Conservation (phyloP, 2,797 vertebrate genomes). For the Enteromius fasciolatus region DNA sequence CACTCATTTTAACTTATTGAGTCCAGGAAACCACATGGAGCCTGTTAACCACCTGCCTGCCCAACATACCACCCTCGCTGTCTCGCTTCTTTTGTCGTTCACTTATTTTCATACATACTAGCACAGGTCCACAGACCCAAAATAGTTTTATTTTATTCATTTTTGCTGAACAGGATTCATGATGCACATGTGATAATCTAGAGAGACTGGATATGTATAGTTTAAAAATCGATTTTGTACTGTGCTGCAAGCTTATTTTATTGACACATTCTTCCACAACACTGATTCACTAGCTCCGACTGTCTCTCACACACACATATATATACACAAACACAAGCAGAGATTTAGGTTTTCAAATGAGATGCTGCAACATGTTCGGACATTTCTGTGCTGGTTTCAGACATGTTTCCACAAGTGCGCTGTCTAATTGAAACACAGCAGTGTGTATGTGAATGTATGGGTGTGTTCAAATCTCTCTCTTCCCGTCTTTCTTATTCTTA, state of each 20-base stretch:
- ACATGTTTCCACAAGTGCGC: constrained; percentile 29
- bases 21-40: constrained; percentile 15
- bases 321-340: neutral
- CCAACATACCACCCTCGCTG: neutral
- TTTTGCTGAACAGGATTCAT: neutral
- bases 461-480: constrained; percentile 8
- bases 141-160: neutral
- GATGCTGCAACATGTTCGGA: constrained; percentile 14
- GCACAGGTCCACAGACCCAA: neutral
- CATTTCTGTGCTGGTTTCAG: constrained; percentile 9
- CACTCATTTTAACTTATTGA: neutral
- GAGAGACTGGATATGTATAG: constrained; percentile 18
- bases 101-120: neutral
- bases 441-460: neutral
- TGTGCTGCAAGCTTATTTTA: constrained; percentile 39
- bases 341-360: constrained; percentile 12
- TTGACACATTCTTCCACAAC: constrained; percentile 28
- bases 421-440: neutral
- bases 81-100: neutral
- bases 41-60: constrained; percentile 35
- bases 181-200: neutral
- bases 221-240: constrained; percentile 19
- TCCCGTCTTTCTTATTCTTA: neutral
- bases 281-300: constrained; percentile 5
- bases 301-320: neutral